Base-by-base conservation (phyloP, 64 coral and sea anemone species). In the Astreopora myriophthalma region DNA sequence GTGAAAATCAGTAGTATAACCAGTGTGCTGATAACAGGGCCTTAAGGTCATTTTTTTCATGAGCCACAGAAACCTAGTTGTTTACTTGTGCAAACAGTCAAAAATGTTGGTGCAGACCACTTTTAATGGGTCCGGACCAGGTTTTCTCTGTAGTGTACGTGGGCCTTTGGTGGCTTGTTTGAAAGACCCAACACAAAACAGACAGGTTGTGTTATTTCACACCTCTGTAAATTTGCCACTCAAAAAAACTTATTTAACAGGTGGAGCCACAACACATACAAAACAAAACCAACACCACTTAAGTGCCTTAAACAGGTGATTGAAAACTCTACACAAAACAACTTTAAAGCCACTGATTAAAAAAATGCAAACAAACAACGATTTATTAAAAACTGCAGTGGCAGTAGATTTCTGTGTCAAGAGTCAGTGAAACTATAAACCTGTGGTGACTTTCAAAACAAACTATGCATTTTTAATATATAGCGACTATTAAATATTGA, bases 171-270 rank as follows among this genome's bases (percentile, higher is more conserved):
- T n/a, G n/a, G n/a, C n/a, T 55, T 55, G 51, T 55, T 13, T 16
- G 17, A 55, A 55, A 55, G 51, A 64, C 24, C 5, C 61, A 8
- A 64, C 20, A 64, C 20, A 36, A 3, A 13, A 64, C 51, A 0
- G 51, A 55, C 51, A 37, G 22, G 20, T 63, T 83, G 20, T 83
- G 79, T 83, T 6, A 83, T 83, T 83, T 83, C 52, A 83, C 8
- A 34, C 79, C n/a, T 19, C 32, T 38, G 16, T 83, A 64, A 83
- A 57, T 37, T 64, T 5, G 11, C 52, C 79, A 64, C 20, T 65
- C 51, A 12, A n/a, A 8, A 4, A 60, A 24, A 35, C 24, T 17
- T 25, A 82, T 65, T 83, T 25, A 37, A 34, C 79, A 83, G 79
- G 79, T 83, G 57, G 70, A 73, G 32, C 19, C 33, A 36, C 37